Evolutionary conservation across 2,888 invertebrate genomes (phyloP), one percentile per base, ranked within the genome.

Genomic region (Chloromyia formosa): DNA sequence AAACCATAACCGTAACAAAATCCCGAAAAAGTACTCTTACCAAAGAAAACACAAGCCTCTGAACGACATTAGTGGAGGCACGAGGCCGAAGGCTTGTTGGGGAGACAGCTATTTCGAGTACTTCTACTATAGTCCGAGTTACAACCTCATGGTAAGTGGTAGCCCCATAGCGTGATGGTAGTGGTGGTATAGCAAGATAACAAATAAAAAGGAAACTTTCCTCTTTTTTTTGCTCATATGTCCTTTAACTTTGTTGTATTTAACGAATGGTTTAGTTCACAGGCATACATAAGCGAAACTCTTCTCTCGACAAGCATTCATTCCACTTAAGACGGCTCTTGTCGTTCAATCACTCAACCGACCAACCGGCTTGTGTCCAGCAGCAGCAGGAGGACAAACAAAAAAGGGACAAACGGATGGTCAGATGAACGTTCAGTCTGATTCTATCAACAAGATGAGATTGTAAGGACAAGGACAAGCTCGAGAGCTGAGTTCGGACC

Each of bases 241-340:
- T 66, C 66, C 45, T 66, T 58, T 58, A 71, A 58, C 71, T 71
- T 71, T 56, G 71, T 56, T 71, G 56, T 71, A 40, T 27, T 71
- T 71, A 71, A 56, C 42, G 71, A 56, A 71, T 71, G 71, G 42
- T 71, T 69, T 71, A 71, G 71, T 71, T 58, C 71, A 12, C 71
- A 58, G 40, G 27, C 66, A 66, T 35, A 35, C 27, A 35, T n/a
- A 35, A 35, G 27, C 27, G 27, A 35, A 35, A 35, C 27, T 35
- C 66, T 49, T 22, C 22, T 66, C 40, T 56, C 42, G 40, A 35
- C 22, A 71, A 75, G 73, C 66, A 73, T 75, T 73, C 75, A 68
- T 73, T 75, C 75, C 66, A 75, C 75, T 75, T 75, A 75, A 73
- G 73, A 75, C 66, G 75, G 73, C 64, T 73, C 73, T 73, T 75